Evolutionary conservation across 2,797 vertebrate genomes (phyloP).

Genomic region (Rhinoraja longicauda): DNA sequence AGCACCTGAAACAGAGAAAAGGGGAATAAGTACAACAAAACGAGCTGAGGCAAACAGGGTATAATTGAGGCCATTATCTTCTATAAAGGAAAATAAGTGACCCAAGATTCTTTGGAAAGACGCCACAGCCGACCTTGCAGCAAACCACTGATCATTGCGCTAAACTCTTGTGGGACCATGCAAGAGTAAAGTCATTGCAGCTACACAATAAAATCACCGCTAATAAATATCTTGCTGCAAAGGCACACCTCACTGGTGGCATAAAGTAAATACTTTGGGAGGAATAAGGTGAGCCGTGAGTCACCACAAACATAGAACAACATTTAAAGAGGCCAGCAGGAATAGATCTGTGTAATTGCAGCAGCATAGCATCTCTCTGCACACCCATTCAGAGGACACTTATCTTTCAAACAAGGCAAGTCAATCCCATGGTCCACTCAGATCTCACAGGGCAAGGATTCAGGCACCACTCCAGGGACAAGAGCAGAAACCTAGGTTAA

Average conservation of each 20-base stretch:
- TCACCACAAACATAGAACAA: neutral
- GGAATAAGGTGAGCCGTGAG: neutral
- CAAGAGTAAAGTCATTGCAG: neutral
- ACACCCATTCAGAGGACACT: neutral
- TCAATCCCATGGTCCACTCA: neutral
- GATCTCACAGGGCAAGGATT: neutral
- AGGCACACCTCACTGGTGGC: neutral
- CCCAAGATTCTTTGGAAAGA: neutral
- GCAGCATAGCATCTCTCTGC: neutral
- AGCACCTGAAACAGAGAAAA: neutral
- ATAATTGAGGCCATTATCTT: neutral
- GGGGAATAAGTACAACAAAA: neutral
- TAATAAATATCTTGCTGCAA: neutral
- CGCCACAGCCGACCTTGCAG: neutral
- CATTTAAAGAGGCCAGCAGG: neutral
- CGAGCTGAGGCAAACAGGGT: neutral
- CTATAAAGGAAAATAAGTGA: neutral
- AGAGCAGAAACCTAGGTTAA: neutral
- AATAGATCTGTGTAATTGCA: neutral
- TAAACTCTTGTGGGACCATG: neutral
- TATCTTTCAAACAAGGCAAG: neutral
- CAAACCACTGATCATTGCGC: neutral
- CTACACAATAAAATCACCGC: neutral
- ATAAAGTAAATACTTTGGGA: neutral
- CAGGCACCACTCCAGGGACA: neutral